Base-by-base conservation (phyloP, 2,888 invertebrate genomes). In the Camptogramma bilineatum region DNA sequence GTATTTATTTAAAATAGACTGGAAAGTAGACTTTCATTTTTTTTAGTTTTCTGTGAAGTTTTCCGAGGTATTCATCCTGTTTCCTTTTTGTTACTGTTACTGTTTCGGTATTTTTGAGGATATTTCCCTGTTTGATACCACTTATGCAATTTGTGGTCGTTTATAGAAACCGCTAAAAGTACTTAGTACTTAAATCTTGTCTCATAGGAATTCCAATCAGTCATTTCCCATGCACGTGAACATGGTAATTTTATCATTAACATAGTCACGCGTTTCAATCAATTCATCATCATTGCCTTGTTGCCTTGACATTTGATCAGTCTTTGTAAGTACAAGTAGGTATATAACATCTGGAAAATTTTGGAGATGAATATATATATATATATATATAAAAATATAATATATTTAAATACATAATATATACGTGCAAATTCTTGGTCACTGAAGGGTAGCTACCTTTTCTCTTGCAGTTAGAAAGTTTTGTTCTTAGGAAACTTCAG, bases 151-250 rank as follows among this genome's bases (percentile, higher is more conserved):
- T 28, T 28, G 34, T 39, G 34, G 34, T 39, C 34, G 13, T 39
- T 13, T 39, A 39, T 39, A 4, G 34, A 39, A 39, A 39, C 34
- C 34, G 13, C 34, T 39, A 39, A n/a, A 39, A 3, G 34, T 13
- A 44, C 44, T 7, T 28, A 28, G 44, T 8, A 28, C 10, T 46
- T 16, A 1, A 16, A 42, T 44, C 16, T 44, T 17, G n/a, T 13
- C 44, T 52, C 18, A 31, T 34, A 52, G 47, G 54, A 46, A 62
- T 62, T 47, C 47, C 46, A 28, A 56, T 59, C 31, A 46, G 59
- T 51, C 46, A 59, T 54, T 54, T 59, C 48, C 46, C 48, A 59
- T 53, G 50, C 64, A 52, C 54, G 64, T 64, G 59, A 55, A 55
- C 34, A 54, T 59, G 51, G 34, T 64, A 46, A 48, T 57, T 52